Percentiles rank a stretch among this genome's conserved stretches.
Evolutionary conservation across 2,113 vertebrate species (phyloP).

Genomic region (Tetrax tetrax): DNA sequence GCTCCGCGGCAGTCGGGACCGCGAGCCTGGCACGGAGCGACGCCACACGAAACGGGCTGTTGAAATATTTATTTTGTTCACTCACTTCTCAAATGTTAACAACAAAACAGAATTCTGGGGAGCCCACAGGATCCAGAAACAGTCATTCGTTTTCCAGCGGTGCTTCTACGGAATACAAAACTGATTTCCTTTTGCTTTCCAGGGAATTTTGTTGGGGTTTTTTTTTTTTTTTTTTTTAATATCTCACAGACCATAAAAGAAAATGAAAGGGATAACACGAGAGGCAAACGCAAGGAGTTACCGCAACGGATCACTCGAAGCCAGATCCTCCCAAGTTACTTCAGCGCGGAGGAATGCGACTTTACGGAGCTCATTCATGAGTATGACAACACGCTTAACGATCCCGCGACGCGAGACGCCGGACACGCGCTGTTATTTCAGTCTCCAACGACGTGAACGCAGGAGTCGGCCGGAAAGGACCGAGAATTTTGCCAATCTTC

Average conservation of each 20-base stretch:
- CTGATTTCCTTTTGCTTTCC: not conserved
- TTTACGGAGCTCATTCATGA: not conserved
- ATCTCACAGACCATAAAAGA: not conserved
- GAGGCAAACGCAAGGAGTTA: not conserved
- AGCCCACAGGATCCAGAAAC: slow-evolving; percentile 21
- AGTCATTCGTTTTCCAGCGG: not conserved
- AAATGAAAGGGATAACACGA: not conserved
- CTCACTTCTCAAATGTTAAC: slow-evolving; percentile 62
- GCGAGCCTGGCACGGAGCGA: not conserved
- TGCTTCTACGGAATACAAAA: not conserved
- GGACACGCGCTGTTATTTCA: not conserved
- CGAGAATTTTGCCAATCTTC: not conserved
- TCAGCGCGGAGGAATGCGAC: not conserved
- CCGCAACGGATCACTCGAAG: not conserved
- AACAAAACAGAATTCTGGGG: slow-evolving; percentile 45
- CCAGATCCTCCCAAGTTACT: not conserved
- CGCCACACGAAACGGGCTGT: slow-evolving; percentile 7
- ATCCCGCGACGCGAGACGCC: not conserved
- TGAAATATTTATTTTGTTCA: slow-evolving; percentile 73
- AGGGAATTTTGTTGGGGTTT: not conserved
- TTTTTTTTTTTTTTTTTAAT: not conserved
- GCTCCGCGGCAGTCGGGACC: not conserved
- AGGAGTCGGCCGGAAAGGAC: not conserved
- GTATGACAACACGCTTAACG: not conserved
- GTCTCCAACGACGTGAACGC: not conserved